These are phyloP conservation scores for Characodon lateralis DNA, from an alignment of 2,797 vertebrate genomes.

Conservation along the genomic window DNA sequence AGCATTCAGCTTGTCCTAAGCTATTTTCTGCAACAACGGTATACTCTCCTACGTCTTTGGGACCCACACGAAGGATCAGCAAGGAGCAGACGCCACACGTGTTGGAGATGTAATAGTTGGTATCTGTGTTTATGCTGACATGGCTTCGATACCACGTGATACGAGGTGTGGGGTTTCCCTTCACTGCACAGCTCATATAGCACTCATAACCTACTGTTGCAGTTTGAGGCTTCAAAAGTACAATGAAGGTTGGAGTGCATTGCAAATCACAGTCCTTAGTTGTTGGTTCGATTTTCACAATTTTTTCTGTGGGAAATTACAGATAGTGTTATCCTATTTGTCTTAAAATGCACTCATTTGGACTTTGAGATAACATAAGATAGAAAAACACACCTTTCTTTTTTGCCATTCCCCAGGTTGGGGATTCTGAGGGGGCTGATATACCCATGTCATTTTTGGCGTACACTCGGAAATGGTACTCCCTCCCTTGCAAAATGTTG, in stretches of 20 bases:
- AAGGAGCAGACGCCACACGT: conserved; percentile 88
- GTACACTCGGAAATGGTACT: conserved; percentile 88
- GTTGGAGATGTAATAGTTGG: conserved; percentile 82
- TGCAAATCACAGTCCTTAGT: conserved; percentile 71
- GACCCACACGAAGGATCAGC: conserved; percentile 78
- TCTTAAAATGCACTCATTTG: neutral
- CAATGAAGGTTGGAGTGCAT: conserved; percentile 82
- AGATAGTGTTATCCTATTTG: neutral
- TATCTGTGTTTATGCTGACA: conserved; percentile 79
- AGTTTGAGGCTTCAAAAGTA: conserved; percentile 83
- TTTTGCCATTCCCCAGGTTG: conserved; percentile 81
- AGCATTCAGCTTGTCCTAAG: conserved; percentile 80
- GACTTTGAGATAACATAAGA: neutral
- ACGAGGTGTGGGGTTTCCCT: conserved; percentile 82
- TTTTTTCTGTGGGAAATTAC: conserved; percentile 71
- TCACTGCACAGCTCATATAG: conserved; percentile 88
- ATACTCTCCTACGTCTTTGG: conserved; percentile 83
- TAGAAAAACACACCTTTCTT: conserved; percentile 75
- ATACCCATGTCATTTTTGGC: conserved; percentile 87
- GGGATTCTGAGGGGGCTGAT: conserved; percentile 85
- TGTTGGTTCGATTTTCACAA: conserved; percentile 60
- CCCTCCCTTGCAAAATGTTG: conserved; percentile 81
- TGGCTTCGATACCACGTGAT: conserved; percentile 87
- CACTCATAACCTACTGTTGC: conserved; percentile 86
- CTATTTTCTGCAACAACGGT: conserved; percentile 80